phyloP scores from a whole-genome alignment of 2,113 vertebrate genomes.

The Plectropomus leopardus region DNA sequence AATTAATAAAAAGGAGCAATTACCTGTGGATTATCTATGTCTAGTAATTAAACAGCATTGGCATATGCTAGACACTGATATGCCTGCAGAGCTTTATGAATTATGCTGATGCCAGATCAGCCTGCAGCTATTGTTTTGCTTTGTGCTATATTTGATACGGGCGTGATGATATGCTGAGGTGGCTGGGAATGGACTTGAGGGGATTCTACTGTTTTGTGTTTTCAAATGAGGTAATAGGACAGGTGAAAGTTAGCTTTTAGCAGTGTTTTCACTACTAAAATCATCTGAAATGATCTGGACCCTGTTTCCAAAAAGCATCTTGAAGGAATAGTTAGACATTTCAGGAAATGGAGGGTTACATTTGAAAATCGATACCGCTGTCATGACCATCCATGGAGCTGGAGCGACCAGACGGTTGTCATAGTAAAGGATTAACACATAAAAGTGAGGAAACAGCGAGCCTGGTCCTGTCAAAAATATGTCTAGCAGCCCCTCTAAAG shows the following conservation, averaged over 20 bases:
- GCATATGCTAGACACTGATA: constrained; percentile 70
- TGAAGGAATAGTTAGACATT: background rate
- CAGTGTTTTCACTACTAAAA: background rate
- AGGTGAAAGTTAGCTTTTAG: background rate
- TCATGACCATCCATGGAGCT: background rate
- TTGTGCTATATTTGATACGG: constrained; percentile 44
- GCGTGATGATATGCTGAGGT: constrained; percentile 17
- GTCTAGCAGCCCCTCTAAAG: no score
- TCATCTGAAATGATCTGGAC: background rate
- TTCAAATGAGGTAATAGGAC: constrained; percentile 23
- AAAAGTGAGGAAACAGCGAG: no score
- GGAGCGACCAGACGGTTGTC: background rate
- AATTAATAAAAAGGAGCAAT: constrained; percentile 79
- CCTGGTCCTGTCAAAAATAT: no score
- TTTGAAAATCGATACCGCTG: background rate
- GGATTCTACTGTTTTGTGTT: background rate
- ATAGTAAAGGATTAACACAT: background rate
- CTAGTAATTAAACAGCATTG: constrained; percentile 76
- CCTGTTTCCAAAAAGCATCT: background rate
- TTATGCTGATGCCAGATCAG: constrained; percentile 61
- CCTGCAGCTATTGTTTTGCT: constrained; percentile 56
- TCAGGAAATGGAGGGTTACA: background rate
- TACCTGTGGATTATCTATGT: constrained; percentile 77
- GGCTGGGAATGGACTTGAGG: constrained; percentile 6
- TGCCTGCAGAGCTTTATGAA: constrained; percentile 61